Evolutionary conservation across 2,888 invertebrate species (phyloP).

Genomic region (Drosophila mettleri): DNA sequence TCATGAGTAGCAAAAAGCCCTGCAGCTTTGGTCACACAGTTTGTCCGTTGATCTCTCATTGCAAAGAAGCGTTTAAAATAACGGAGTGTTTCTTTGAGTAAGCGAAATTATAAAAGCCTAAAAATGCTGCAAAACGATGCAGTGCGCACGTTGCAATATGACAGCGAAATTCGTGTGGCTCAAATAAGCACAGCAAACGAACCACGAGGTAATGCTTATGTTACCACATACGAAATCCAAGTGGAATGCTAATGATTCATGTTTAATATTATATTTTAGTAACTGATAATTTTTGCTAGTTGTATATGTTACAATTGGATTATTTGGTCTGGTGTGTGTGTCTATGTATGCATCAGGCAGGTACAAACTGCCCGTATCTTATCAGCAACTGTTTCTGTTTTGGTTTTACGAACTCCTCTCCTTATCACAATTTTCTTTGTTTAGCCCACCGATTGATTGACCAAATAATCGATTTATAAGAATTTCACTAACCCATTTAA

Average conservation of each 20-base stretch:
- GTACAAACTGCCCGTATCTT: slow-evolving; percentile 50
- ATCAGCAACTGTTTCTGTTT: slow-evolving; percentile 54
- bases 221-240: background rate
- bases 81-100: background rate
- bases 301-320: slow-evolving; percentile 52
- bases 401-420: slow-evolving; percentile 33
- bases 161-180: slow-evolving; percentile 83
- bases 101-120: background rate
- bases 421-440: slow-evolving; percentile 46
- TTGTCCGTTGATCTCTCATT: slow-evolving; percentile 37
- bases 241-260: slow-evolving; percentile 54
- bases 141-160: slow-evolving; percentile 83
- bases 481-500: slow-evolving; percentile 1
- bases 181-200: slow-evolving; percentile 75
- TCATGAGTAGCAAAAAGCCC: background rate
- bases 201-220: slow-evolving; percentile 72
- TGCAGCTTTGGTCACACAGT: slow-evolving; percentile 33
- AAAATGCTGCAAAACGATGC: slow-evolving; percentile 84
- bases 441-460: slow-evolving; percentile 29
- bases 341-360: slow-evolving; percentile 37
- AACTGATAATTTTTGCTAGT: slow-evolving; percentile 47
- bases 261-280: slow-evolving; percentile 15
- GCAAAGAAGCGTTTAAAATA: slow-evolving; percentile 29
- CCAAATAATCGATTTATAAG: slow-evolving; percentile 45
- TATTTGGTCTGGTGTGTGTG: slow-evolving; percentile 31